phyloP scores from a whole-genome alignment of 1,140 invertebrate species.

The Drosophila lowei region DNA sequence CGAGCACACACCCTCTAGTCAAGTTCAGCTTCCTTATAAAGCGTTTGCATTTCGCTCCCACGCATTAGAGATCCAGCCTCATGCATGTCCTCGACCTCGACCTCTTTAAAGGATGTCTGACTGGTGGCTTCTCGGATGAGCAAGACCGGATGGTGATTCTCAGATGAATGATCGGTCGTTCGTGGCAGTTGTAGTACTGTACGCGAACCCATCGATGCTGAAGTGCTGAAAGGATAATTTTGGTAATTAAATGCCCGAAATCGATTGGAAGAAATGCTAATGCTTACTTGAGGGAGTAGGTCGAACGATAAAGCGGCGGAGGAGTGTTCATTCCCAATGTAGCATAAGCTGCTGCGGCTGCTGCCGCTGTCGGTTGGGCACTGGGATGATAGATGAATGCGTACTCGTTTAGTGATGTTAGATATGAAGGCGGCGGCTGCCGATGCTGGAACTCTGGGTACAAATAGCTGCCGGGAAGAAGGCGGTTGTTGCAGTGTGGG shows the following conservation, averaged over 20 bases:
- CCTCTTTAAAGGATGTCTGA: constrained; percentile 53
- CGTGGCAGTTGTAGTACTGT: constrained; percentile 31
- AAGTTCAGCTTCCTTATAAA: constrained; percentile 53
- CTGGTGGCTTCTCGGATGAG: constrained; percentile 29
- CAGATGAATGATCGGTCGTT: constrained; percentile 37
- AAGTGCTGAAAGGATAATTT: constrained; percentile 23
- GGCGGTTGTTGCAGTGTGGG: constrained; percentile 70
- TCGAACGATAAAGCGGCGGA: constrained; percentile 76
- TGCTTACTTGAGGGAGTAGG: constrained; percentile 73
- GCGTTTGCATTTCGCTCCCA: constrained; percentile 36
- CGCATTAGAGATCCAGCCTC: constrained; percentile 25
- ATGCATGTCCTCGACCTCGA: constrained; percentile 29
- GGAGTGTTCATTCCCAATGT: constrained; percentile 67
- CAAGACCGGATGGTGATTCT: constrained; percentile 30
- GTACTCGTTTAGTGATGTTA: constrained; percentile 76
- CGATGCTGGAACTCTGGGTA: constrained; percentile 79
- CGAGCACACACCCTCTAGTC: constrained; percentile 22
- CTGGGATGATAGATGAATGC: constrained; percentile 66
- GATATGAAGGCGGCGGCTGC: constrained; percentile 77
- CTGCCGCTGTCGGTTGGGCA: constrained; percentile 36
- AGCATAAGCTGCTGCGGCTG: constrained; percentile 31
- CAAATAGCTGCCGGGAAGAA: constrained; percentile 61
- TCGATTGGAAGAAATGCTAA: not conserved
- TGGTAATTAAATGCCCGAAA: too few relatives aligned
- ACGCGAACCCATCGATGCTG: constrained; percentile 19